Percentiles rank a stretch among this genome's conserved stretches.
Conservation (phyloP, 2,113 vertebrate species). For the Vicugna pacos region DNA sequence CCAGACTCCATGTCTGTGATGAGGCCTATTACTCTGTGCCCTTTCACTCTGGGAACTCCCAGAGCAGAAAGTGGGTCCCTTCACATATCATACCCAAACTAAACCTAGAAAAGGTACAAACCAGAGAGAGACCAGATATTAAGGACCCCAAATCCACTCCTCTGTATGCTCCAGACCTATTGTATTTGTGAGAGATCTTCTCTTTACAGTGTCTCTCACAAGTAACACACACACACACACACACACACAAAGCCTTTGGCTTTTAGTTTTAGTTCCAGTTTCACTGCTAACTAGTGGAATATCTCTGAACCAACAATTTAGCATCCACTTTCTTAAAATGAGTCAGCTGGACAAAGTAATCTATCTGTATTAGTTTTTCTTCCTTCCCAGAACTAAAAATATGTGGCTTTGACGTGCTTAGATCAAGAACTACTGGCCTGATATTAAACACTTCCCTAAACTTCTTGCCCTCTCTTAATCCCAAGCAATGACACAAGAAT, state of each 20-base stretch:
- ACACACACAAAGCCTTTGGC: background rate
- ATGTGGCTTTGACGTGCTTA: background rate
- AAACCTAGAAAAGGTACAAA: background rate
- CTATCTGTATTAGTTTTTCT: constrained; percentile 21
- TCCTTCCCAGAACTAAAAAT: constrained; percentile 64
- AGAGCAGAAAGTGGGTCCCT: constrained; percentile 5
- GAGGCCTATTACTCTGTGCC: background rate
- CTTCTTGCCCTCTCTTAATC: background rate
- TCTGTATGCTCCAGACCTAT: background rate
- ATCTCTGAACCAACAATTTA: background rate
- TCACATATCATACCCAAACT: background rate
- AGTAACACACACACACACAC: background rate
- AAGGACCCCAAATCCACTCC: background rate
- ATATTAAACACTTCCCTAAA: constrained; percentile 25
- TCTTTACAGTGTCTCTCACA: constrained; percentile 4
- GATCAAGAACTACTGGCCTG: constrained; percentile 41
- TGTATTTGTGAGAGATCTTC: background rate
- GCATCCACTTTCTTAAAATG: constrained; percentile 47
- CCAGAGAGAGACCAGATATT: background rate
- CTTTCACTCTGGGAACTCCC: background rate
- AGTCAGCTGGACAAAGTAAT: constrained; percentile 22
- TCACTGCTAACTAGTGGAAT: background rate
- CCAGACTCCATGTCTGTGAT: background rate
- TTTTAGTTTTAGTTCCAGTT: background rate
- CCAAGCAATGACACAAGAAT: constrained; percentile 49